Evolutionary conservation across 2,113 vertebrate species (phyloP).

Genomic region (Hystrix brachyura): DNA sequence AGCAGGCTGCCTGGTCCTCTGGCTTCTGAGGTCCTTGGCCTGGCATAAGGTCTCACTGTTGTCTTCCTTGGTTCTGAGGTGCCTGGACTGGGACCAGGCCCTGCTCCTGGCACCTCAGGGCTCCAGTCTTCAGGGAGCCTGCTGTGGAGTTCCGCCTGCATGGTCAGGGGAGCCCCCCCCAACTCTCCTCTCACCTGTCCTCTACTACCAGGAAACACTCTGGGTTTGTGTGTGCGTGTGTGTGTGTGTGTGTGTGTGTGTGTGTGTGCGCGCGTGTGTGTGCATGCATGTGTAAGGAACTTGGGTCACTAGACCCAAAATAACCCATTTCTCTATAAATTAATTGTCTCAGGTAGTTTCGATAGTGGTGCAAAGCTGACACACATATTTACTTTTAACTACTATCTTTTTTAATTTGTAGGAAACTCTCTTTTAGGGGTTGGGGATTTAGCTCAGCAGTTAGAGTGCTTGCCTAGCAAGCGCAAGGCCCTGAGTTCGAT

Average conservation of each 20-base stretch:
- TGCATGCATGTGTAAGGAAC: neutral
- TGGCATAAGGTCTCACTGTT: neutral
- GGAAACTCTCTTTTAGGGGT: neutral
- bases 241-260: too few species aligned
- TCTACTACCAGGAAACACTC: neutral
- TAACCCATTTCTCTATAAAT: neutral
- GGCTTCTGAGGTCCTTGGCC: neutral
- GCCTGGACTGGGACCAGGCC: too few species aligned
- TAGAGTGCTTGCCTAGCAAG: too few species aligned
- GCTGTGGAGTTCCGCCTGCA: fast-evolving
- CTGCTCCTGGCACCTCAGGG: neutral
- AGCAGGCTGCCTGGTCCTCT: neutral
- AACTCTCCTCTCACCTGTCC: neutral
- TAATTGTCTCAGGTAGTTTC: neutral
- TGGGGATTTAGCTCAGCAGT: too few species aligned
- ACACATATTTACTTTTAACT: neutral
- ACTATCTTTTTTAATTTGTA: neutral
- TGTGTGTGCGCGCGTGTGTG: too few species aligned
- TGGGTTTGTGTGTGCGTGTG: too few species aligned
- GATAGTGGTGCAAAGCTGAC: neutral
- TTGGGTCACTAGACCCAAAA: neutral
- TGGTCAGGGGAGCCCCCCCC: neutral
- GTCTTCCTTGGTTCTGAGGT: neutral
- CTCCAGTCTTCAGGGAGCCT: neutral
- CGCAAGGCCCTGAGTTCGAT: too few species aligned